Evolutionary conservation across 2,888 invertebrate species (phyloP).

Genomic region (Lithophane semibrunnea): DNA sequence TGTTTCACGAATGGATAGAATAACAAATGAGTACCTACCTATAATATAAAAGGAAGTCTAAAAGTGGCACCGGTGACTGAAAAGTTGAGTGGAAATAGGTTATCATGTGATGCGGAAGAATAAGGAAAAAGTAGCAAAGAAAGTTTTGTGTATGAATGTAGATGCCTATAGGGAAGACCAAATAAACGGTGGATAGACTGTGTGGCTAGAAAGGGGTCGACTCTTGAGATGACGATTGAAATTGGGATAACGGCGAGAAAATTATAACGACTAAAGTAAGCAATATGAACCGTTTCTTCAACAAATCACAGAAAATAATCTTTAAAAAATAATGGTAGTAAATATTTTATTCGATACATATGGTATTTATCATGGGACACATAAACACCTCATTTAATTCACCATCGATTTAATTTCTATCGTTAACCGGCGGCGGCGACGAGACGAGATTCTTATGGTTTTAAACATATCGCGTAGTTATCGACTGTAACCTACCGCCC

Average conservation of each 20-base stretch:
- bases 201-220: not conserved
- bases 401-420: slow-evolving; percentile 10
- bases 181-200: not conserved
- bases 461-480: slow-evolving; percentile 13
- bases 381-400: slow-evolving; percentile 49
- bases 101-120: not conserved
- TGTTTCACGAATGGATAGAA: not conserved
- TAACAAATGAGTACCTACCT: not conserved
- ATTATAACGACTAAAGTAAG: not conserved
- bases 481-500: not conserved
- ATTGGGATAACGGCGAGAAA: not conserved
- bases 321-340: not conserved
- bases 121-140: not conserved
- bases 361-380: not conserved
- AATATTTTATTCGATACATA: not conserved
- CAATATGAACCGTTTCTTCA: not conserved
- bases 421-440: slow-evolving; percentile 11
- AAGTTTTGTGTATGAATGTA: not conserved
- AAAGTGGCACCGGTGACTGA: not conserved
- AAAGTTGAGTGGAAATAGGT: too few species aligned
- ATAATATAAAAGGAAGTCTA: not conserved
- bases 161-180: not conserved
- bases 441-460: slow-evolving; percentile 31
- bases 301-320: not conserved
- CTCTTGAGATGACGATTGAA: not conserved